Conservation (phyloP, 2,888 invertebrate species). For the Trissolcus brochymenae region DNA sequence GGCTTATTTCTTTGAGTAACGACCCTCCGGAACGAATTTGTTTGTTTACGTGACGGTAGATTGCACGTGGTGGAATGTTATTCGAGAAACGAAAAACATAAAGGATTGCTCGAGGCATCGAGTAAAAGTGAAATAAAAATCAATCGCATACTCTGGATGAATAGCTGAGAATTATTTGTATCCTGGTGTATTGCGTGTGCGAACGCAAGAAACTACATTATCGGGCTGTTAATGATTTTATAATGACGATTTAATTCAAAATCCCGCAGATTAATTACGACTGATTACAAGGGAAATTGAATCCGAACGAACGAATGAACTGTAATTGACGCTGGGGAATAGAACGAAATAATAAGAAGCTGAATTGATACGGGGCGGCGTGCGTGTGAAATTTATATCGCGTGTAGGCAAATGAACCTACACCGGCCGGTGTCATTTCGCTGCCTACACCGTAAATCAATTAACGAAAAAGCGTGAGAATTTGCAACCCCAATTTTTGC, state of each 20-base stretch:
- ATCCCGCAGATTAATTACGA: conserved; percentile 5
- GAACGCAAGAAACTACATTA: conserved; percentile 5
- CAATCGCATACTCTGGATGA: conserved; percentile 21
- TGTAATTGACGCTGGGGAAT: conserved; percentile 12
- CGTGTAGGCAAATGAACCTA: neutral
- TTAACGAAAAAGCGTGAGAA: no score
- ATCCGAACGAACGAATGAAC: conserved; percentile 10
- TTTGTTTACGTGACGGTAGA: conserved; percentile 2
- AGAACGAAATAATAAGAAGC: conserved; percentile 1
- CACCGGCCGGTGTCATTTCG: no score
- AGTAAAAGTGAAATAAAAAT: conserved; percentile 26
- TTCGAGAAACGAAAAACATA: no score
- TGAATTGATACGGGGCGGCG: neutral
- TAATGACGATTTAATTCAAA: conserved; percentile 18
- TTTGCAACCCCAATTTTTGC: neutral
- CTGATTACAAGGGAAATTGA: conserved; percentile 1
- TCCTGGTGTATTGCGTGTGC: conserved; percentile 14
- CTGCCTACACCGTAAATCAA: no score
- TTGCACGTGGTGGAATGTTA: neutral
- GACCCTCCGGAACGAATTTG: conserved; percentile 4
- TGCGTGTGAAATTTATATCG: conserved; percentile 3
- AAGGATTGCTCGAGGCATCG: no score
- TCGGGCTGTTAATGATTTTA: conserved; percentile 24
- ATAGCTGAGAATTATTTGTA: conserved; percentile 23
- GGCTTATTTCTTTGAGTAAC: neutral